Conservation (phyloP, 2,888 invertebrate genomes). For the Leucania comma region DNA sequence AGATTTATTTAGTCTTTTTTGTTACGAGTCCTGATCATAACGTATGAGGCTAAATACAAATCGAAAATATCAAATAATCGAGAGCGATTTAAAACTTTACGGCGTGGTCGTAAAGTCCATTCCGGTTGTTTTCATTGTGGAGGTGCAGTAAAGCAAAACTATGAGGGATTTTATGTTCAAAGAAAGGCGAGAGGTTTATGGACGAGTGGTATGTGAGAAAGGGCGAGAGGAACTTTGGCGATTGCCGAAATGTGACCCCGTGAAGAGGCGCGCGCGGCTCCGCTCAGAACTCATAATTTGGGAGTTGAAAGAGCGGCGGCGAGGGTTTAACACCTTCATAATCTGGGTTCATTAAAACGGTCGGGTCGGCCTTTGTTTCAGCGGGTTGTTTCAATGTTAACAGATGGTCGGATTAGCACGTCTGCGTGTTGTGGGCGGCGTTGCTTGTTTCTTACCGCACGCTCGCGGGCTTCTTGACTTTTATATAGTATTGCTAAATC, state of each 20-base stretch:
- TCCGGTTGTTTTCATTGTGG: slow-evolving; percentile 68
- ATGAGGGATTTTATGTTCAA: slow-evolving; percentile 80
- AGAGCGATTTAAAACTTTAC: slow-evolving; percentile 74
- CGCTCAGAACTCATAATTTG: slow-evolving; percentile 88
- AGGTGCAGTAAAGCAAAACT: slow-evolving; percentile 75
- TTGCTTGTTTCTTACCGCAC: slow-evolving; percentile 69
- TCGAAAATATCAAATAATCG: slow-evolving; percentile 73
- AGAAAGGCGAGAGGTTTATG: slow-evolving; percentile 83
- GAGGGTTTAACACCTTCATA: slow-evolving; percentile 90
- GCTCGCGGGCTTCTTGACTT: slow-evolving; percentile 63
- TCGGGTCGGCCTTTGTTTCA: slow-evolving; percentile 89
- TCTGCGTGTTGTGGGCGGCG: slow-evolving; percentile 77
- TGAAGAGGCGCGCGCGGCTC: slow-evolving; percentile 79
- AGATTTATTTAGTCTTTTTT: slow-evolving; percentile 87
- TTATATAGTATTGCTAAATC: slow-evolving; percentile 44
- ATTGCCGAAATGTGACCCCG: slow-evolving; percentile 88
- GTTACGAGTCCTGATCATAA: slow-evolving; percentile 85
- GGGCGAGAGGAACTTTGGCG: slow-evolving; percentile 76
- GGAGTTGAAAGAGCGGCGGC: slow-evolving; percentile 88
- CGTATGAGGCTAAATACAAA: slow-evolving; percentile 86
- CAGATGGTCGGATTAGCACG: slow-evolving; percentile 89
- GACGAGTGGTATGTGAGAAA: slow-evolving; percentile 73
- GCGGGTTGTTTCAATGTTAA: slow-evolving; percentile 87
- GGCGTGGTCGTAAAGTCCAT: slow-evolving; percentile 78
- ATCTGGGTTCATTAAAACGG: slow-evolving; percentile 89